phyloP scores from a whole-genome alignment of 2,113 vertebrate genomes.

The Vulpes lagopus region DNA sequence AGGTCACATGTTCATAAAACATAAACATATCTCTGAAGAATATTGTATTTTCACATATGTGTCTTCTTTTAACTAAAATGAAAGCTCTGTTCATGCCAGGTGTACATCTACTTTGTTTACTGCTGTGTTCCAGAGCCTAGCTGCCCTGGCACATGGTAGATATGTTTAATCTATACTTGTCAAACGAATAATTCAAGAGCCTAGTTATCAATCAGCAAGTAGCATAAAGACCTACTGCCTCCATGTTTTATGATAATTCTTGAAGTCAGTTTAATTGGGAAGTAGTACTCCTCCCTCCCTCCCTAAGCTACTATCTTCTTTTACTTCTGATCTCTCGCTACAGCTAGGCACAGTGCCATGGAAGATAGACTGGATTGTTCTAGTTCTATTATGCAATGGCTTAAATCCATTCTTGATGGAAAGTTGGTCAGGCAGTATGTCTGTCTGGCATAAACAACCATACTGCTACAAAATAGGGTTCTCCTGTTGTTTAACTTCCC shows the following conservation, averaged over 20 bases:
- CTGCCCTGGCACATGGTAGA: not conserved
- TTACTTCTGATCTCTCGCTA: not conserved
- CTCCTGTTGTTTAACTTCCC: not conserved
- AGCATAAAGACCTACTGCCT: not conserved
- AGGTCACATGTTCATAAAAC: not conserved
- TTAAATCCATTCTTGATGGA: not conserved
- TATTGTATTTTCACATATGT: not conserved
- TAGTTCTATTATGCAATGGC: not conserved
- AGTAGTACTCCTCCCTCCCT: not conserved
- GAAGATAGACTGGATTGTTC: not conserved
- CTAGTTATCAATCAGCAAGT: not conserved
- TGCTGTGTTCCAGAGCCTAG: not conserved
- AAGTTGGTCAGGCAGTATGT: not conserved
- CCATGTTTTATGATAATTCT: not conserved
- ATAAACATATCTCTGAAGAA: not conserved
- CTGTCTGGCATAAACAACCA: not conserved
- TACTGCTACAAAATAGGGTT: too few species aligned
- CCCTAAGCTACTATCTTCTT: not conserved
- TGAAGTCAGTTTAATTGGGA: not conserved
- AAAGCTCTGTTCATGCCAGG: not conserved
- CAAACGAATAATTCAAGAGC: not conserved
- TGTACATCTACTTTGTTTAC: not conserved
- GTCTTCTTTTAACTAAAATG: not conserved
- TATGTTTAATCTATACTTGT: not conserved
- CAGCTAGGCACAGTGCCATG: not conserved